Base-by-base conservation (phyloP, 1,140 invertebrate species). In the Ceratina japonica region DNA sequence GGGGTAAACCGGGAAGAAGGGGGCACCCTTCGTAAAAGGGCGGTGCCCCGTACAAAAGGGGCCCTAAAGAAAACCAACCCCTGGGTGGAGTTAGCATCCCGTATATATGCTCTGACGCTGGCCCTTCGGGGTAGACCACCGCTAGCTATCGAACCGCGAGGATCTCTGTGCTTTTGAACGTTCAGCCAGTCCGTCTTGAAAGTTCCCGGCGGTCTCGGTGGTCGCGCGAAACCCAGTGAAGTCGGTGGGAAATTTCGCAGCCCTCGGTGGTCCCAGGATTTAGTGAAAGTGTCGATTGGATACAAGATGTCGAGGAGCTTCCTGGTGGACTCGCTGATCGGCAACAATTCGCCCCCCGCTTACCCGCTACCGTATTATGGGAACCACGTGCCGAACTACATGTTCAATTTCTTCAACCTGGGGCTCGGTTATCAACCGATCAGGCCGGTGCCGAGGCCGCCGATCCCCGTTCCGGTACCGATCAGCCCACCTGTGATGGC, bases 221-320 rank as follows among this genome's bases (percentile, higher is more conserved):
- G 13, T 16, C 54, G 15, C 27, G n/a, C 52, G 75, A 69, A 20
- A 49, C 1, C 3, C 20, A 24, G 62, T 51, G 71, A 37, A 58
- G 54, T 66, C 70, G 52, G 74, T 51, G 76, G 44, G 15, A 56
- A 15, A 12, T 51, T 63, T n/a, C 37, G 5, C 37, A 44, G 2
- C 10, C 37, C 51, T 80, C 59, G 69, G 80, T 84, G 82, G n/a
- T 27, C 4, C 27, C 8, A 56, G 63, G 75, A 61, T 61, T 64
- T 58, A 76, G 83, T 84, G 83, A 27, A 18, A 64, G 27, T 16
- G 10, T 13, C 3, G 44, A 37, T 27, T 15, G 18, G 8, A 37
- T 18, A 24, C 20, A 91, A 92, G 73, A 96, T 96, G 95, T 96
- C 95, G 72, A 94, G 95, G 74, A 96, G 95, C 70, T 96, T 96